Evolutionary conservation across 1,140 invertebrate species (phyloP).

Genomic region (Colletes latitarsis): DNA sequence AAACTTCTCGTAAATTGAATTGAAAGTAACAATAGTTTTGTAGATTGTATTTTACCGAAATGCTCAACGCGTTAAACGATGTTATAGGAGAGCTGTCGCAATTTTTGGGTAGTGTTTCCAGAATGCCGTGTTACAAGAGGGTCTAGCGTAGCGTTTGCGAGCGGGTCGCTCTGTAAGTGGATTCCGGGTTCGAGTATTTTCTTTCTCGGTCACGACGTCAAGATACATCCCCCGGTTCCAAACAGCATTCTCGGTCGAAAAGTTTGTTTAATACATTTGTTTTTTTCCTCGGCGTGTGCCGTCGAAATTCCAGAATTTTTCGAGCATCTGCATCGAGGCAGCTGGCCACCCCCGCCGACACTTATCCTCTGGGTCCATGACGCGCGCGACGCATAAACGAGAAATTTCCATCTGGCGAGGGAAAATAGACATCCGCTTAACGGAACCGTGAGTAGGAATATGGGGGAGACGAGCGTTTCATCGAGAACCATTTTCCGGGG

Average conservation of each 20-base stretch:
- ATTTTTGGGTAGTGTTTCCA: too few relatives aligned
- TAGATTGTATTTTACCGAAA: too few relatives aligned
- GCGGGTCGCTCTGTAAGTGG: too few relatives aligned
- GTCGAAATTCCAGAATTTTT: slow-evolving; percentile 33
- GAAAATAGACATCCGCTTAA: not conserved
- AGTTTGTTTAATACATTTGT: not conserved
- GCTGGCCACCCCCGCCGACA: slow-evolving; percentile 45
- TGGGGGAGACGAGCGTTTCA: too few relatives aligned
- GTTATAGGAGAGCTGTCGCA: too few relatives aligned
- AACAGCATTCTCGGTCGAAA: not conserved
- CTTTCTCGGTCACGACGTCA: not conserved
- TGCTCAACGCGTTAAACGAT: too few relatives aligned
- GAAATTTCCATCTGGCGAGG: slow-evolving; percentile 23
- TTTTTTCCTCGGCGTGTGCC: slow-evolving; percentile 9
- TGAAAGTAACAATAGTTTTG: too few relatives aligned
- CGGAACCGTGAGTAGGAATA: not conserved
- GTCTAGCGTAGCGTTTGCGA: too few relatives aligned
- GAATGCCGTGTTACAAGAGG: too few relatives aligned
- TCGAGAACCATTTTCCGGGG: too few relatives aligned
- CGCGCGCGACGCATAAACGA: slow-evolving; percentile 11
- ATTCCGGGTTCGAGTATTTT: too few relatives aligned
- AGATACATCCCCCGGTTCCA: not conserved
- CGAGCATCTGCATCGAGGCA: slow-evolving; percentile 55
- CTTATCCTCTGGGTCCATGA: slow-evolving; percentile 24
- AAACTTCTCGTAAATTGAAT: too few relatives aligned